Evolutionary conservation across 2,797 vertebrate genomes (phyloP).

Genomic region (Molossus molossus): DNA sequence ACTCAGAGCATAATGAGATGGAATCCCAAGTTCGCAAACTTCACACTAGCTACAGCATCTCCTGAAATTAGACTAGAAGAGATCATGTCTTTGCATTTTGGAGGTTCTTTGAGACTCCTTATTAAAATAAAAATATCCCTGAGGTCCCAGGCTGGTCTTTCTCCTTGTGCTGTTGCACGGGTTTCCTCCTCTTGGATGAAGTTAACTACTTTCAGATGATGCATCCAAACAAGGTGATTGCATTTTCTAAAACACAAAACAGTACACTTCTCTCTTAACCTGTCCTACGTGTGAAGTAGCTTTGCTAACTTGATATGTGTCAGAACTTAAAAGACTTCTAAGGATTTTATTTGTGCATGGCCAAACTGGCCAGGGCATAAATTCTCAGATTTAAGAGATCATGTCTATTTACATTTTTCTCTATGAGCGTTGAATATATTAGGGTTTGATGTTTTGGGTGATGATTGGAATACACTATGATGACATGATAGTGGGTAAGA

Average conservation of each 20-base stretch:
- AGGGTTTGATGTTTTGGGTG: background rate
- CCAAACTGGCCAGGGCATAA: background rate
- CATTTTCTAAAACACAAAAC: background rate
- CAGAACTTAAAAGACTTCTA: conserved; percentile 2
- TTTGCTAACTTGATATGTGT: background rate
- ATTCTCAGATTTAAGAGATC: background rate
- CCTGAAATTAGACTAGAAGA: background rate
- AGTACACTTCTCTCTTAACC: background rate
- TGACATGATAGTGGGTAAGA: background rate
- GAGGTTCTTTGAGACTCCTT: background rate
- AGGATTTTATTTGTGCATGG: no score
- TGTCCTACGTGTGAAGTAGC: background rate
- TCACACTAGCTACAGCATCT: background rate
- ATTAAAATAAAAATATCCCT: conserved; percentile 31
- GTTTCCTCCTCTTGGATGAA: background rate
- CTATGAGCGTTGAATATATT: background rate
- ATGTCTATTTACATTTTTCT: background rate
- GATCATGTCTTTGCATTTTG: conserved; percentile 10
- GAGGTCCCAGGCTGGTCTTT: background rate
- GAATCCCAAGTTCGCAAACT: background rate
- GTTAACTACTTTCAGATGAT: background rate
- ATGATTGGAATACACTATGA: background rate
- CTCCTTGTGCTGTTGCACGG: background rate
- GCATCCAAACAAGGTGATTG: background rate
- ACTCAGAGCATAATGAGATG: background rate